Evolutionary conservation across 2,888 invertebrate species (phyloP), one percentile per base, ranked within the genome.

Genomic region (Oscheius sp.): DNA sequence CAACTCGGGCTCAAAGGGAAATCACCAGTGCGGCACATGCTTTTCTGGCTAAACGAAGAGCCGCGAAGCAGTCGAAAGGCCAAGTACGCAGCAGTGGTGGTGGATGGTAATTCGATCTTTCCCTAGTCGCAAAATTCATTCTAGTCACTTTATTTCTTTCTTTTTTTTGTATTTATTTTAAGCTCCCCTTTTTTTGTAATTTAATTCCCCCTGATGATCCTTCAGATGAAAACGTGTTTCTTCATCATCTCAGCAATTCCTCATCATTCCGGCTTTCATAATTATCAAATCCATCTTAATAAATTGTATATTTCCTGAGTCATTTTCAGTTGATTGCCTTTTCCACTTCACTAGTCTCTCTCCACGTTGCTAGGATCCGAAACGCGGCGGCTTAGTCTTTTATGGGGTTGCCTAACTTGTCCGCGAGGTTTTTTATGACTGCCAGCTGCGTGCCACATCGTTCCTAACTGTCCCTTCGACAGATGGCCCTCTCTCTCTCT

Each of bases 1-100:
- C 29, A 12, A 65, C 70, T 1, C 37, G 33, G 23, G 65, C 70
- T 20, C 70, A 70, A 25, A 25, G 61, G 15, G 70, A 70, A 15
- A 25, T 70, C 23, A 65, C 65, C 17, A 17, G 31, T 27, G 33
- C 45, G 25, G 70, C 70, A 12, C 33, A 55, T 17, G 34, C 42
- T n/a, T 70, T 57, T 23, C 23, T 70, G 37, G 45, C 42, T 15
- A 52, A 33, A 39, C 52, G 53, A 34, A 15, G 31, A 25, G 6
- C 61, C 48, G 23, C 20, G 48, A 12, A 10, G 8, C 20, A 12
- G 23, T 53, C 10, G 25, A 20, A 8, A 8, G n/a, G 6, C 53
- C 8, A 8, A n/a, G 8, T 48, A 48, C 33, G 25, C 34, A 55
- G 52, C 29, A 27, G 29, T 55, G 12, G 20, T n/a, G 27, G 20